phyloP scores from a whole-genome alignment of 2,797 vertebrate genomes.

The Vespertilio murinus region DNA sequence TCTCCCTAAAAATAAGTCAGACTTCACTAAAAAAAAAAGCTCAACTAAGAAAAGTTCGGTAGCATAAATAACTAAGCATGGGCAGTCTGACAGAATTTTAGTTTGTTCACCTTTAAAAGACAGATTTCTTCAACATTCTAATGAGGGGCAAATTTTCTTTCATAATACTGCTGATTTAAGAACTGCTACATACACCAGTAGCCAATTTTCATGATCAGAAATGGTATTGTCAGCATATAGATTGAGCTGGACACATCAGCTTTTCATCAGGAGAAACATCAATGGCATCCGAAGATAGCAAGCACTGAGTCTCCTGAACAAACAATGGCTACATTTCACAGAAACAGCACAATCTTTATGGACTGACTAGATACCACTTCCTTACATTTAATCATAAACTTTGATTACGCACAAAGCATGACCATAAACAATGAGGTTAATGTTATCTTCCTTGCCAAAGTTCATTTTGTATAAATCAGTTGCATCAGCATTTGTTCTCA shows the following conservation, averaged over 20 bases:
- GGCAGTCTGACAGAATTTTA: slow-evolving; percentile 25
- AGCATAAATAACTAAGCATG: not conserved
- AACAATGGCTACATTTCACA: slow-evolving; percentile 67
- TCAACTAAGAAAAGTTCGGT: not conserved
- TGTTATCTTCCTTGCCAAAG: slow-evolving; percentile 91
- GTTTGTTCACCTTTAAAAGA: slow-evolving; percentile 58
- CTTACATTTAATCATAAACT: slow-evolving; percentile 83
- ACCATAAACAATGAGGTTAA: slow-evolving; percentile 91
- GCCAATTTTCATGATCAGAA: slow-evolving; percentile 67
- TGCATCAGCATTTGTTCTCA: slow-evolving; percentile 90
- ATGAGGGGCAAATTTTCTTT: slow-evolving; percentile 75
- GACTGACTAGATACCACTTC: slow-evolving; percentile 82
- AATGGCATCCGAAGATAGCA: slow-evolving; percentile 52
- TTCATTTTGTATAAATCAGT: slow-evolving; percentile 92
- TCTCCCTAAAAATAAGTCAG: slow-evolving; percentile 61
- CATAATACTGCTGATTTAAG: slow-evolving; percentile 72
- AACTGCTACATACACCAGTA: slow-evolving; percentile 71
- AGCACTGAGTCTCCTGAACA: slow-evolving; percentile 69
- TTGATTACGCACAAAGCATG: slow-evolving; percentile 91
- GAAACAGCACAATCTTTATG: slow-evolving; percentile 79
- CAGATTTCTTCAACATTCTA: slow-evolving; percentile 72
- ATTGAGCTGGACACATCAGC: slow-evolving; percentile 74
- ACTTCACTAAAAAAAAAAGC: slow-evolving; percentile 32
- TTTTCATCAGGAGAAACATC: slow-evolving; percentile 72
- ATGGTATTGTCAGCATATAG: slow-evolving; percentile 67